These are phyloP conservation scores for Isotomurus palustris DNA, from an alignment of 2,888 invertebrate genomes.

Conservation along the genomic window DNA sequence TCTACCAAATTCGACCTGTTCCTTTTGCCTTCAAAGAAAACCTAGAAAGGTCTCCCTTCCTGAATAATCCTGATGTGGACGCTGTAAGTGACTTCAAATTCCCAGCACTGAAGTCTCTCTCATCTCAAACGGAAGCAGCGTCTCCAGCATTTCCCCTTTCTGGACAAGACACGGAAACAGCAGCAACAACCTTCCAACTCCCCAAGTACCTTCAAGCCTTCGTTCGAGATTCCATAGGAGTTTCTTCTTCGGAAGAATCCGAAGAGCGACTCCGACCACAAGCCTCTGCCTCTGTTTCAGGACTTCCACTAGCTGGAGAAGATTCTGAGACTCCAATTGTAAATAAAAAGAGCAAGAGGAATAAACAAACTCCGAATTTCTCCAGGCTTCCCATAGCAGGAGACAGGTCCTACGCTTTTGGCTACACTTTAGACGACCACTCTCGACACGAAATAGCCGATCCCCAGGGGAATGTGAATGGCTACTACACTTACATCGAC, in stretches of 20 bases:
- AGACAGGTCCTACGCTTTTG: conserved; percentile 38
- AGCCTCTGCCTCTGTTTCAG: not conserved
- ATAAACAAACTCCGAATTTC: not conserved
- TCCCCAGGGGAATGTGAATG: conserved; percentile 35
- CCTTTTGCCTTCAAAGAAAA: not conserved
- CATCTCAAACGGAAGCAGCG: not conserved
- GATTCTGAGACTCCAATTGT: not conserved
- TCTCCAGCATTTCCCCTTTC: no score
- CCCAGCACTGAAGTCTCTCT: not conserved
- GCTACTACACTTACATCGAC: conserved; percentile 28
- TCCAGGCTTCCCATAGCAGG: conserved; percentile 1
- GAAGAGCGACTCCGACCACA: not conserved
- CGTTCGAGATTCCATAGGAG: no score
- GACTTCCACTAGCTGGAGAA: not conserved
- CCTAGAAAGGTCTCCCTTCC: not conserved
- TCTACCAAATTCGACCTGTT: conserved; percentile 5
- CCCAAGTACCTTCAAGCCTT: not conserved
- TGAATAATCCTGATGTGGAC: not conserved
- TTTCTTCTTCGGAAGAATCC: not conserved
- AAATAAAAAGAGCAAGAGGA: not conserved
- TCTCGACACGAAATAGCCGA: conserved; percentile 37
- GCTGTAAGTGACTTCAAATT: not conserved
- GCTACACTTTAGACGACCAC: conserved; percentile 35
- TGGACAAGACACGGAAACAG: not conserved
- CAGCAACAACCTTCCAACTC: not conserved